Percentiles rank a stretch among this genome's conserved stretches.
These are phyloP conservation scores for Linyphia triangularis DNA, from an alignment of 2,888 invertebrate species.

Conservation along the genomic window DNA sequence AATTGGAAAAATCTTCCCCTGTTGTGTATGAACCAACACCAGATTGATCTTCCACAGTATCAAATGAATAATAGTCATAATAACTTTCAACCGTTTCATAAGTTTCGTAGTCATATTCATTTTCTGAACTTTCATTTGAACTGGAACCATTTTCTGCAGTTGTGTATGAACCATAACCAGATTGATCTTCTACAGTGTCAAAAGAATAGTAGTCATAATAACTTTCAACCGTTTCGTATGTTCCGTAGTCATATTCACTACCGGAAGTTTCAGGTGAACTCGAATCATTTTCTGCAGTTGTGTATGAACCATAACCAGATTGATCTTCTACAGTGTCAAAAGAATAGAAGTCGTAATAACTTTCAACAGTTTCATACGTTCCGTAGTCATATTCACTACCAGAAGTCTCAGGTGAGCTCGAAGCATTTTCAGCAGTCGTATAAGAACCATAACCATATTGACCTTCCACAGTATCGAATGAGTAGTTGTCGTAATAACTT, in stretches of 20 bases:
- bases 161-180: background rate
- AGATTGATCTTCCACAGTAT: background rate
- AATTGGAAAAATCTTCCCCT: too few species aligned
- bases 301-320: background rate
- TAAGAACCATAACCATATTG: background rate
- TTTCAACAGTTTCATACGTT: background rate
- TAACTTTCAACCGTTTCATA: background rate
- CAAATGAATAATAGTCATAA: background rate
- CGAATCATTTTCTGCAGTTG: background rate
- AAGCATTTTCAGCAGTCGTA: background rate
- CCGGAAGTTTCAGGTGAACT: too few species aligned
- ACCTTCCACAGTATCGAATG: background rate
- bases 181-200: background rate
- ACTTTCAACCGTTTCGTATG: background rate
- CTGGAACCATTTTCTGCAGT: background rate
- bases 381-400: background rate
- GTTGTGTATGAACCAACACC: background rate
- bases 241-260: background rate
- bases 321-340: background rate
- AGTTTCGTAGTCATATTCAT: background rate
- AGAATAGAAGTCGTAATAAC: background rate
- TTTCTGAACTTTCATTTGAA: background rate
- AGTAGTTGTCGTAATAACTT: background rate
- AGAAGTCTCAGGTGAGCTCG: too few species aligned
- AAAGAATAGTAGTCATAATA: background rate